phyloP scores from a whole-genome alignment of 2,797 vertebrate species.

The Ispidina picta region DNA sequence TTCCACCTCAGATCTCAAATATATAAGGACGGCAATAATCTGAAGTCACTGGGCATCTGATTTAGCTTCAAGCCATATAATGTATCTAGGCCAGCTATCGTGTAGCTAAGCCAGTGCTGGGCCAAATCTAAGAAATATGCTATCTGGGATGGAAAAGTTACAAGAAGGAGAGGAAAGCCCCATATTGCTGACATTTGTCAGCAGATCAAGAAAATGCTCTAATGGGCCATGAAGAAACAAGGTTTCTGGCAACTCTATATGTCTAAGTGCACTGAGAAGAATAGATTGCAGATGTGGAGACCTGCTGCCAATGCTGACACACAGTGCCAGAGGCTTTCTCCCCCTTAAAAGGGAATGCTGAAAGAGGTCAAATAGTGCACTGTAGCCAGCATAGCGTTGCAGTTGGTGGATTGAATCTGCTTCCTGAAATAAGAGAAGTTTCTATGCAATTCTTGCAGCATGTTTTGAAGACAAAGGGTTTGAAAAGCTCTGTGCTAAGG shows the following conservation, averaged over 20 bases:
- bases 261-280: neutral
- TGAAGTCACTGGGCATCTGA: neutral
- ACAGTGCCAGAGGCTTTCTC: neutral
- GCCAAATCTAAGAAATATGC: fast-evolving
- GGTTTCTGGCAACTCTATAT: neutral
- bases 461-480: neutral
- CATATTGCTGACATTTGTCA: neutral
- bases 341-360: neutral
- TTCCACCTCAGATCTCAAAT: neutral
- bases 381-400: neutral
- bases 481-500: neutral
- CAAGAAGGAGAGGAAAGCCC: neutral
- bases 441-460: neutral
- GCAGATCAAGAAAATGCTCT: neutral
- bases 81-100: no score
- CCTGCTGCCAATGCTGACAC: neutral
- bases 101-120: neutral
- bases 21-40: neutral
- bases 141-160: neutral
- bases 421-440: neutral
- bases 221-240: neutral
- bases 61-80: neutral
- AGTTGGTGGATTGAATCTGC: neutral
- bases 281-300: neutral
- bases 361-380: neutral